Percentiles rank a stretch among this genome's conserved stretches.
Conservation (phyloP, 1,140 invertebrate species). For the Eumeta japonica region DNA sequence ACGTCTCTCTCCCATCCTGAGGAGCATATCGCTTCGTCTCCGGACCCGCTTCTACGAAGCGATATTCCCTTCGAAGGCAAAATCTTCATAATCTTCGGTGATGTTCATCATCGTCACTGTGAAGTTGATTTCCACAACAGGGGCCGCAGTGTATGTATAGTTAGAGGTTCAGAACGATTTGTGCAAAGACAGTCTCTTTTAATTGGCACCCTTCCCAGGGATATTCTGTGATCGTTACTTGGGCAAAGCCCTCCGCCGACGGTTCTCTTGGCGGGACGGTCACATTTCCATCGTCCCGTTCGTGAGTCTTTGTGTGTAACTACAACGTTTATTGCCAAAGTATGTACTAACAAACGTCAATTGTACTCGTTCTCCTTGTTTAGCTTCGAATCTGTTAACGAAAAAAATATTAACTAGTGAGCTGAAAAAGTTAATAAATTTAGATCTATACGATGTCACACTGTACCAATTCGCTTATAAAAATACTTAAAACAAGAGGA, state of each 20-base stretch:
- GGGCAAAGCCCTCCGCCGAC: constrained; percentile 60
- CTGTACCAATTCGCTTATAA: background rate
- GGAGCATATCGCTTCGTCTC: constrained; percentile 59
- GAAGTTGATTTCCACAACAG: constrained; percentile 71
- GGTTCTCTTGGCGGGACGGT: constrained; percentile 44
- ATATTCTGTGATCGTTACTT: constrained; percentile 70
- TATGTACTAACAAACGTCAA: constrained; percentile 64
- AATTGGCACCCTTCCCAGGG: constrained; percentile 71
- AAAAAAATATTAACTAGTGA: background rate
- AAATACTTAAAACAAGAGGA: constrained; percentile 2
- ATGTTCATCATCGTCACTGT: constrained; percentile 77
- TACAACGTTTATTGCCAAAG: constrained; percentile 68
- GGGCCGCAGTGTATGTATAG: constrained; percentile 64
- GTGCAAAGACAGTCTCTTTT: constrained; percentile 74
- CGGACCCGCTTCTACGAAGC: constrained; percentile 62
- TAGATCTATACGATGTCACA: too few relatives aligned
- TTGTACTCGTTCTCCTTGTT: constrained; percentile 64
- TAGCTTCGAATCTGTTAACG: constrained; percentile 70
- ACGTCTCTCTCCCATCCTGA: constrained; percentile 62
- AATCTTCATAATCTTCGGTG: constrained; percentile 77
- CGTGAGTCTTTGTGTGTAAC: constrained; percentile 64
- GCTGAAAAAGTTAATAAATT: constrained; percentile 3
- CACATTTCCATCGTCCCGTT: constrained; percentile 67
- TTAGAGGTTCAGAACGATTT: constrained; percentile 63
- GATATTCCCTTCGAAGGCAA: constrained; percentile 79